Percentiles rank a stretch among this genome's conserved stretches.
Evolutionary conservation across 2,797 vertebrate species (phyloP).

Genomic region (Calcarius lapponicus): DNA sequence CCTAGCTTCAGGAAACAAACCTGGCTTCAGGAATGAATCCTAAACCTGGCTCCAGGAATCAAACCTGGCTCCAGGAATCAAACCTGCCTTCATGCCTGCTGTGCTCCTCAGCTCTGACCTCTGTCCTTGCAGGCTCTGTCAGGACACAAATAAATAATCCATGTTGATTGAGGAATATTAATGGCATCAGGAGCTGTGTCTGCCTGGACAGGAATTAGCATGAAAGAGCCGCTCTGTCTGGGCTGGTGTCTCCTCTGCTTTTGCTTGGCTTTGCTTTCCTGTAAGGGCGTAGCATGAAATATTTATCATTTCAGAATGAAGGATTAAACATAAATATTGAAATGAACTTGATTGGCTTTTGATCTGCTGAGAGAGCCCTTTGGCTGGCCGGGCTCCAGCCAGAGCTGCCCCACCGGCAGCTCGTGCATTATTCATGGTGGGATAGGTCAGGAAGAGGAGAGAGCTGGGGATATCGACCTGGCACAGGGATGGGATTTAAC

Average conservation of each 20-base stretch:
- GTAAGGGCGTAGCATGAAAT: slow-evolving; percentile 28
- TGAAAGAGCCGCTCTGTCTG: background rate
- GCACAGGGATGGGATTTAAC: background rate
- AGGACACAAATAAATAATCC: background rate
- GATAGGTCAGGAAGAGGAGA: slow-evolving; percentile 19
- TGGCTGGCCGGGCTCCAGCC: background rate
- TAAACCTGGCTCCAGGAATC: background rate
- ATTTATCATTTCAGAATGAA: slow-evolving; percentile 50
- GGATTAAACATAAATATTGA: slow-evolving; percentile 67
- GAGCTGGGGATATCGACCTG: background rate
- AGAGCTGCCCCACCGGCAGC: background rate
- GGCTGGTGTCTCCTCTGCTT: background rate
- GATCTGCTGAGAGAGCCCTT: slow-evolving; percentile 42
- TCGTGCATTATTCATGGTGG: slow-evolving; percentile 36
- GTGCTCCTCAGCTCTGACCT: background rate
- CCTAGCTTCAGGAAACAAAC: too few species aligned
- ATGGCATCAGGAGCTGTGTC: background rate
- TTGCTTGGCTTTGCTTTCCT: slow-evolving; percentile 22
- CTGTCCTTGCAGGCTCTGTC: background rate
- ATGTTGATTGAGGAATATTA: background rate
- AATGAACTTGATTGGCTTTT: slow-evolving; percentile 54
- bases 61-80: too few species aligned
- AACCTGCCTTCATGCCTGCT: background rate
- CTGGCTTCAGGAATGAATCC: too few species aligned
- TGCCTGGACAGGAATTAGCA: background rate